Percentiles rank a stretch among this genome's conserved stretches.
These are phyloP conservation scores for Hymenopus coronatus DNA, from an alignment of 2,888 invertebrate species.

Conservation along the genomic window DNA sequence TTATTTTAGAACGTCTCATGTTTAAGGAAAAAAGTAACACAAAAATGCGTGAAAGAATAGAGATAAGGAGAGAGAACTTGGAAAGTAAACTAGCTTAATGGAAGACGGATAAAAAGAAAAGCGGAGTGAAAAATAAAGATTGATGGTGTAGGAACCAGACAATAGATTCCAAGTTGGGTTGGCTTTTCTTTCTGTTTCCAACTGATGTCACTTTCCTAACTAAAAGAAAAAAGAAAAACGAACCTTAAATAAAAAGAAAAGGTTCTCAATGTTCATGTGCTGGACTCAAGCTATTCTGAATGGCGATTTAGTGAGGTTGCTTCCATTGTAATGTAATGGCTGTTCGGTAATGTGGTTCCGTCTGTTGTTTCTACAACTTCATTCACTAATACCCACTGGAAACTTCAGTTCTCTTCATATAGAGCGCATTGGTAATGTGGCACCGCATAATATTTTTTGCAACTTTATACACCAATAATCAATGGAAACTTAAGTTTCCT, in stretches of 20 bases:
- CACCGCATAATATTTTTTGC: too few relatives aligned
- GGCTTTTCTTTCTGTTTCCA: not conserved
- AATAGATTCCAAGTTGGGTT: not conserved
- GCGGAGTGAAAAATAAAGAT: conserved; percentile 21
- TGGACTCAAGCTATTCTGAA: not conserved
- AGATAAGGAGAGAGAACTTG: not conserved
- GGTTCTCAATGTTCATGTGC: not conserved
- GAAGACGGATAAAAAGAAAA: conserved; percentile 6
- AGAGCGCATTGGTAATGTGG: too few relatives aligned
- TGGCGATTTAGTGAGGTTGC: not conserved
- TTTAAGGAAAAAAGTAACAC: not conserved
- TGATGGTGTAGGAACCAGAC: conserved; percentile 17
- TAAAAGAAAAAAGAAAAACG: not conserved
- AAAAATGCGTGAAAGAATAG: not conserved
- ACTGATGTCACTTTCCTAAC: not conserved
- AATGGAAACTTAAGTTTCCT: too few relatives aligned
- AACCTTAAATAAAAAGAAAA: not conserved
- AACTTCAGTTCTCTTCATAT: too few relatives aligned
- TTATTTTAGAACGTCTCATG: not conserved
- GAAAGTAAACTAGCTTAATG: conserved; percentile 19
- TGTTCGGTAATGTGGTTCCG: too few relatives aligned
- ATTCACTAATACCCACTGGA: too few relatives aligned
- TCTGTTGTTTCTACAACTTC: too few relatives aligned
- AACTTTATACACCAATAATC: too few relatives aligned
- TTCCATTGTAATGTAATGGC: too few relatives aligned